Base-by-base conservation (phyloP, 2,888 invertebrate species). In the Diachrysia chrysitis region DNA sequence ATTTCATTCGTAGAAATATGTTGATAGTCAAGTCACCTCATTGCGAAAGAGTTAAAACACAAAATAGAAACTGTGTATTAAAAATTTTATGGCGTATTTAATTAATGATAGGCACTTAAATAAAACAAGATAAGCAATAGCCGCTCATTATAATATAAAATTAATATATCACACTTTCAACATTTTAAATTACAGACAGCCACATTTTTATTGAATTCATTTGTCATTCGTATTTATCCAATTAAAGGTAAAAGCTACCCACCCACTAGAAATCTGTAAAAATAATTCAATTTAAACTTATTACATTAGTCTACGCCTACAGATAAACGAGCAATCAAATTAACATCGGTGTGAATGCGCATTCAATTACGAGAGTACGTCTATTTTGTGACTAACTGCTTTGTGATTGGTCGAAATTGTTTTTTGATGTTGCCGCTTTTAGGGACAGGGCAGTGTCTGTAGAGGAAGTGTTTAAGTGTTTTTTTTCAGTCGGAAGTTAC, bases 341-440 rank as follows among this genome's bases (percentile, higher is more conserved):
- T 85, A 73, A 73, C 74, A 78, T 77, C 59, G 78, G 82, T 69
- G 79, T 82, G 73, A 86, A 87, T 79, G 66, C 69, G 71, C 32
- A 71, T 67, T 76, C 83, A 82, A 76, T 82, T 83, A 77, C 74
- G 61, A 57, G 73, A 83, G 71, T 77, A 69, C 73, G 42, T 60
- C 63, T 58, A 65, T 75, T 74, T 68, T 46, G 68, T 76, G 71
- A 73, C 75, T 78, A 83, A 82, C 76, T 71, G 79, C 58, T 70
- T 71, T 74, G 71, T 79, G 84, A 85, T 85, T 84, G 83, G 84
- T 71, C 53, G 71, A 66, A 80, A 85, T 84, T 78, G 76, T 79
- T 81, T 83, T 85, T 83, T 86, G 83, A 86, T 84, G 83, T 69
- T 72, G 69, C 80, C 81, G 46, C 51, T 55, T 35, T 62, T 25